A percentile compares a stretch with the other conserved stretches of the same genome.
phyloP scores from a whole-genome alignment of 2,888 invertebrate genomes.

The Blera fallax region DNA sequence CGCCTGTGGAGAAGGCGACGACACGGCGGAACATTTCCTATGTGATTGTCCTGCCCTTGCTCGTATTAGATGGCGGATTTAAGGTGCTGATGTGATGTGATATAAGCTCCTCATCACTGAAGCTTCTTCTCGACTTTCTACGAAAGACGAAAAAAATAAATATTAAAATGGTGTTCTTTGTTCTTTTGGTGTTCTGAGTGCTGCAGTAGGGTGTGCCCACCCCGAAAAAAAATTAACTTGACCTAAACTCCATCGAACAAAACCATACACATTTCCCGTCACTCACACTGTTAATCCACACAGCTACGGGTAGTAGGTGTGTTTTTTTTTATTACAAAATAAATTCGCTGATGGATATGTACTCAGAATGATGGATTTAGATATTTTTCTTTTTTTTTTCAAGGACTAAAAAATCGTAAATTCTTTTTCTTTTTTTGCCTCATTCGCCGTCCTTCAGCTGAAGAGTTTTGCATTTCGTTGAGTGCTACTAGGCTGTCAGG shows the following conservation, averaged over 20 bases:
- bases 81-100: too few relatives aligned
- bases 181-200: too few relatives aligned
- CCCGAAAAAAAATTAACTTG: background rate
- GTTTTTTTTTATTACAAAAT: background rate
- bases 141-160: too few relatives aligned
- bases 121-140: too few relatives aligned
- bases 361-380: background rate
- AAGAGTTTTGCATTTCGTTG: constrained; percentile 13
- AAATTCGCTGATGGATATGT: background rate
- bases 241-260: background rate
- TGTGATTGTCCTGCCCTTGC: too few relatives aligned
- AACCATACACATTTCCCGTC: background rate
- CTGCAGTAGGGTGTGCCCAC: too few relatives aligned
- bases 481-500: background rate
- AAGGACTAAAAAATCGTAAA: background rate
- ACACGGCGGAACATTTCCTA: too few relatives aligned
- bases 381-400: background rate
- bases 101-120: too few relatives aligned
- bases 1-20: too few relatives aligned
- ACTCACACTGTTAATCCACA: background rate
- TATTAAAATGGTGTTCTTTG: too few relatives aligned
- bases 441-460: background rate
- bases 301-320: background rate
- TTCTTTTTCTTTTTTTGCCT: background rate
- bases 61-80: too few relatives aligned